Conservation (phyloP, 2,113 vertebrate genomes). For the Paramisgurnus dabryanus region DNA sequence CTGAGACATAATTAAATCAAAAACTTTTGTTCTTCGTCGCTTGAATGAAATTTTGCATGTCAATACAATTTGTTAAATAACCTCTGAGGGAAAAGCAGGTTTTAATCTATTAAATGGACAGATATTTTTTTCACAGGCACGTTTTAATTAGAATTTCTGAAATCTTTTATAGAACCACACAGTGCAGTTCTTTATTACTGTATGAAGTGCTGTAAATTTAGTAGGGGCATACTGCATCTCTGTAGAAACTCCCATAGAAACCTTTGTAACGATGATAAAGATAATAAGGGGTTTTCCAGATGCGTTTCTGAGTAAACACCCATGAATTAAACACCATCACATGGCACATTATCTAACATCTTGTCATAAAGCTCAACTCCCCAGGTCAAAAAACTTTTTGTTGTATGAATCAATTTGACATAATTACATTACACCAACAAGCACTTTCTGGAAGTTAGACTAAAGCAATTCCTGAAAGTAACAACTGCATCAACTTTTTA, state of each 20-base stretch:
- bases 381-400: no score
- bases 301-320: background rate
- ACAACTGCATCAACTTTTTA: no score
- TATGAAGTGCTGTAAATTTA: no score
- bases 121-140: background rate
- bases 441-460: no score
- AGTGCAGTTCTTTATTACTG: background rate
- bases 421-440: no score
- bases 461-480: no score
- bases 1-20: slow-evolving; percentile 36
- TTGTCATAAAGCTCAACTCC: no score
- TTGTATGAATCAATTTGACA: no score
- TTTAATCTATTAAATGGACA: background rate
- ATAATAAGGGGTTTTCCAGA: background rate
- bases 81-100: background rate
- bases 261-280: background rate
- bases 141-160: background rate
- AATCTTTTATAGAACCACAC: background rate
- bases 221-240: background rate
- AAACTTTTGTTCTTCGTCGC: slow-evolving; percentile 24
- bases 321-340: background rate
- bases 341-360: background rate
- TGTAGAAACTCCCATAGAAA: background rate
- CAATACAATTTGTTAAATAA: slow-evolving; percentile 21
- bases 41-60: slow-evolving; percentile 28